A percentile compares a stretch with the other conserved stretches of the same genome.
Conservation (phyloP, 2,888 invertebrate genomes). For the Nemoura dubitans region DNA sequence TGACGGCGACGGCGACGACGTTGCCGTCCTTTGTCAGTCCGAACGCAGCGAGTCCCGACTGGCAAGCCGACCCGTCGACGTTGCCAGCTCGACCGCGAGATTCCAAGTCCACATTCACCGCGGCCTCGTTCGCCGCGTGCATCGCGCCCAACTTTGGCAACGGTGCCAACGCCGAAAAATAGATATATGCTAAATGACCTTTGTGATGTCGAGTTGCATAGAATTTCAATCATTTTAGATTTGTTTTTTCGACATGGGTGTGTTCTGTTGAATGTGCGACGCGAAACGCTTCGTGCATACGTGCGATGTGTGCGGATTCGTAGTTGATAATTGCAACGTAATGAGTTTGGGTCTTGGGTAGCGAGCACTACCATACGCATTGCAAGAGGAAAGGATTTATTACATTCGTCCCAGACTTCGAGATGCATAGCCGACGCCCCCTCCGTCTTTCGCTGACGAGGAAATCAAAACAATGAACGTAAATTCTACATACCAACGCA, state of each 20-base stretch:
- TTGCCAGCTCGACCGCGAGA: constrained; percentile 40
- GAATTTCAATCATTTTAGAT: background rate
- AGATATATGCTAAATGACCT: constrained; percentile 34
- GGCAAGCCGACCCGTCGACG: background rate
- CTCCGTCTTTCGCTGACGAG: background rate
- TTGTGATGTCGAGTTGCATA: background rate
- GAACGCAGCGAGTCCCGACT: too few relatives aligned
- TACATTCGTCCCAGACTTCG: too few relatives aligned
- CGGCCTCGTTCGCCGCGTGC: background rate
- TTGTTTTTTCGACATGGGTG: background rate
- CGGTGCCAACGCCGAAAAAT: constrained; percentile 20
- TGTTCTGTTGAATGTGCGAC: background rate
- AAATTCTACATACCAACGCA: background rate
- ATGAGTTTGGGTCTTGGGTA: background rate
- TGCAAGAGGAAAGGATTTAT: too few relatives aligned
- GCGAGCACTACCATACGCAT: background rate
- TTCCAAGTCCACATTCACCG: constrained; percentile 46
- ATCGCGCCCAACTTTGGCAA: background rate
- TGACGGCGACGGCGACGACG: background rate
- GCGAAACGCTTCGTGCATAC: background rate
- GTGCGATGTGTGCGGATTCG: background rate
- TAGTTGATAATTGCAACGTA: background rate
- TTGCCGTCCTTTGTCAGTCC: background rate
- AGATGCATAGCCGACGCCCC: too few relatives aligned
- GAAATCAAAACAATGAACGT: background rate